Percentiles rank a stretch among this genome's conserved stretches.
Conservation (phyloP, 2,113 vertebrate genomes). For the Gnathonemus longibarbis region DNA sequence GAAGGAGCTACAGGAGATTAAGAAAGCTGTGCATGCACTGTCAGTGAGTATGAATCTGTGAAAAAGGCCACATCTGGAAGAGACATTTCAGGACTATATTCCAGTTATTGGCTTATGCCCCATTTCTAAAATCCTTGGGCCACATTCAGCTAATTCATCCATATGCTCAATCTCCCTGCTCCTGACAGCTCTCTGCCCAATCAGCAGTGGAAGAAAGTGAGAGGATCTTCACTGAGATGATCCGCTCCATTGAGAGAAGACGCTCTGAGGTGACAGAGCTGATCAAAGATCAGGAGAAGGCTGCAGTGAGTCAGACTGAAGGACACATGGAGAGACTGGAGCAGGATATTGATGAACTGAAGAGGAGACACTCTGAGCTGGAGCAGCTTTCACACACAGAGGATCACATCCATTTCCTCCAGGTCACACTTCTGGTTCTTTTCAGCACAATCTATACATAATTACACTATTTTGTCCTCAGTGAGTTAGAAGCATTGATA, state of each 20-base stretch:
- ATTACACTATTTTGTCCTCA: not conserved
- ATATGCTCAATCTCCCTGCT: not conserved
- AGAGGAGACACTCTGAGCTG: conserved; percentile 29
- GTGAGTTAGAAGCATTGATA: not conserved
- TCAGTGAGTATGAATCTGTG: conserved; percentile 2
- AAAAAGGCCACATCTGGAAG: not conserved
- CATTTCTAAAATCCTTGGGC: not conserved
- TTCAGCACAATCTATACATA: not conserved
- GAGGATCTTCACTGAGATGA: not conserved
- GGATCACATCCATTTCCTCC: conserved; percentile 42
- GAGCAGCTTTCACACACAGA: conserved; percentile 35
- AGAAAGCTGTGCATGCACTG: not conserved
- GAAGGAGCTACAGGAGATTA: not conserved
- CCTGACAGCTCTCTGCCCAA: not conserved
- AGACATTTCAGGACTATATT: not conserved
- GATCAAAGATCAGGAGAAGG: conserved; percentile 16
- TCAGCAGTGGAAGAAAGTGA: not conserved
- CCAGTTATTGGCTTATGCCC: not conserved
- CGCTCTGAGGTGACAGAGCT: not conserved
- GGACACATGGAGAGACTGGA: conserved; percentile 19
- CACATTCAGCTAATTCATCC: not conserved
- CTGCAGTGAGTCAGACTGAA: conserved; percentile 14
- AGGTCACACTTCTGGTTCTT: conserved; percentile 29
- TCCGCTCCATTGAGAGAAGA: not conserved
- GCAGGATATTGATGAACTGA: conserved; percentile 34